These are phyloP conservation scores for Lynx canadensis DNA, from an alignment of 2,113 vertebrate genomes.

Conservation along the genomic window DNA sequence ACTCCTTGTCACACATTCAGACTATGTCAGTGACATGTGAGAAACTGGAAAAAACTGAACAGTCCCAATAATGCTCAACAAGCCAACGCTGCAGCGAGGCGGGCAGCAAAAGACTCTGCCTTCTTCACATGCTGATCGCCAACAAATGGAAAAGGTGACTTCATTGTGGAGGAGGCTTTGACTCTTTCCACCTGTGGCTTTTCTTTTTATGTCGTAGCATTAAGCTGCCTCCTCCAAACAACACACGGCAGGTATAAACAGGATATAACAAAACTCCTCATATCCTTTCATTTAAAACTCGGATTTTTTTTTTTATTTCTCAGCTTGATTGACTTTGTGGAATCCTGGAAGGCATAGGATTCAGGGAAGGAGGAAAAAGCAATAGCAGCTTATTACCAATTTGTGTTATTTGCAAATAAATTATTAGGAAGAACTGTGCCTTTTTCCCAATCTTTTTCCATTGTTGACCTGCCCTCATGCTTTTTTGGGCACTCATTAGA, in stretches of 20 bases:
- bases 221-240: neutral
- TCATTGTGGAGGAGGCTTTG: neutral
- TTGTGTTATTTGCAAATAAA: neutral
- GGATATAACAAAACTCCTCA: neutral
- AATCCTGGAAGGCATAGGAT: neutral
- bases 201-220: neutral
- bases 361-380: neutral
- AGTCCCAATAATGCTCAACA: neutral
- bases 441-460: neutral
- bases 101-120: neutral
- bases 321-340: slow-evolving; percentile 37
- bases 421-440: neutral
- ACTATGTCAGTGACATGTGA: neutral
- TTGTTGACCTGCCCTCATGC: neutral
- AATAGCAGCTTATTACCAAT: neutral
- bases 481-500: neutral
- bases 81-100: neutral
- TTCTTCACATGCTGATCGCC: neutral
- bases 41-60: neutral
- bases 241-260: neutral
- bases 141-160: neutral
- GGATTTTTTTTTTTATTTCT: slow-evolving; percentile 4
- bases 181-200: neutral
- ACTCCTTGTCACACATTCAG: neutral
- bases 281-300: slow-evolving; percentile 33